These are phyloP conservation scores for Exaiptasia diaphana DNA, from an alignment of 64 coral and sea anemone genomes.

Conservation along the genomic window DNA sequence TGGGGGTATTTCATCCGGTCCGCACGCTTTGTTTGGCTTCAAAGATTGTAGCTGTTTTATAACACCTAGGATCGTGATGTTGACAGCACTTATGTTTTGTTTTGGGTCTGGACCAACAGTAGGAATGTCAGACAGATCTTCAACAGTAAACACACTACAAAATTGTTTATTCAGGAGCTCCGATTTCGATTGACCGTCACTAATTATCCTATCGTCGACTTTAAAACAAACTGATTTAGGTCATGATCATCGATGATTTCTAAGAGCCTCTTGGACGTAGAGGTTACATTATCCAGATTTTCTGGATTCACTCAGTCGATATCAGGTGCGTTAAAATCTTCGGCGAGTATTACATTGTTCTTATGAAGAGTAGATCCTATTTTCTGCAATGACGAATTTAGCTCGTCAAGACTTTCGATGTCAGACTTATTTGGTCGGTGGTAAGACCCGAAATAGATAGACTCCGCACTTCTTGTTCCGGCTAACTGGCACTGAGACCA, in stretches of 20 bases:
- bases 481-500: slow-evolving; percentile 65
- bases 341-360: slow-evolving; percentile 40
- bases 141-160: neutral
- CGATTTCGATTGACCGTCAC: slow-evolving; percentile 4
- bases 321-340: slow-evolving; percentile 52
- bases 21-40: slow-evolving; percentile 38
- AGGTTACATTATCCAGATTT: neutral
- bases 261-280: neutral
- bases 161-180: slow-evolving; percentile 27
- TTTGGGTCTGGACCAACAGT: slow-evolving; percentile 1
- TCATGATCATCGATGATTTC: slow-evolving; percentile 50
- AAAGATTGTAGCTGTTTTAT: slow-evolving; percentile 34
- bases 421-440: slow-evolving; percentile 31
- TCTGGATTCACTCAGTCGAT: slow-evolving; percentile 29
- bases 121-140: slow-evolving; percentile 12
- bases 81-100: slow-evolving; percentile 4
- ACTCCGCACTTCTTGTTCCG: neutral
- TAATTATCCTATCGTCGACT: slow-evolving; percentile 8
- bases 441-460: slow-evolving; percentile 44
- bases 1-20: slow-evolving; percentile 16
- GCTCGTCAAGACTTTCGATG: slow-evolving; percentile 32
- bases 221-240: slow-evolving; percentile 28
- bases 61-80: slow-evolving; percentile 17
- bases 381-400: slow-evolving; percentile 35
- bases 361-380: slow-evolving; percentile 19